Evolutionary conservation across 53 echinoderm and acorn worm genomes (phyloP).

Genomic region (Arbacia lixula): DNA sequence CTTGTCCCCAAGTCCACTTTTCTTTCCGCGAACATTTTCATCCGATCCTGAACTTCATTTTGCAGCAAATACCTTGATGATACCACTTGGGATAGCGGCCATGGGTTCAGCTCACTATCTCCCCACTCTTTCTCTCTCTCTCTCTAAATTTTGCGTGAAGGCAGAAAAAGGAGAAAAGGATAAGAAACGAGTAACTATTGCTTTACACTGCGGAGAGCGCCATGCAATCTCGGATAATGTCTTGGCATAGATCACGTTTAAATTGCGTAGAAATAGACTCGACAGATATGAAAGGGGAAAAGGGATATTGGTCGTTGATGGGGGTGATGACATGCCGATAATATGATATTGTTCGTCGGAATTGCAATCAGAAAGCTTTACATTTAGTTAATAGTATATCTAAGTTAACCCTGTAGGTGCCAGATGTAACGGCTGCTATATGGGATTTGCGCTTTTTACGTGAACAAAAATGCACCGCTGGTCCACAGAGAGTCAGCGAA

Average conservation of each 20-base stretch:
- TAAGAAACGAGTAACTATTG: too few relatives aligned
- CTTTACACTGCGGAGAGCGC: too few relatives aligned
- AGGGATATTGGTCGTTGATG: neutral
- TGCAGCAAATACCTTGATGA: neutral
- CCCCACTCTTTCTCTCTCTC: too few relatives aligned
- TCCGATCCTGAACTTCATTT: slow-evolving; percentile 43
- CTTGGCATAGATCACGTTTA: slow-evolving; percentile 9
- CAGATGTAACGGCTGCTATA: too few relatives aligned
- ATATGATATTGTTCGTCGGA: slow-evolving; percentile 1
- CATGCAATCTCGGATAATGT: slow-evolving; percentile 8
- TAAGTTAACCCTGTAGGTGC: too few relatives aligned
- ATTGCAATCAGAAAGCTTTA: too few relatives aligned
- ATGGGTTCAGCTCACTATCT: neutral
- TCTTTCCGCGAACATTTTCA: neutral
- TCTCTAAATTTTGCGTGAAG: too few relatives aligned
- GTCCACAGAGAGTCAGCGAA: too few relatives aligned
- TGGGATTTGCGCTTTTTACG: too few relatives aligned
- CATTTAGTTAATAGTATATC: too few relatives aligned
- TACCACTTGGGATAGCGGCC: slow-evolving; percentile 3
- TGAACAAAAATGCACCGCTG: too few relatives aligned
- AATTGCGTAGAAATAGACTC: neutral
- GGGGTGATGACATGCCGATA: slow-evolving; percentile 19
- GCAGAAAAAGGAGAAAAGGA: too few relatives aligned
- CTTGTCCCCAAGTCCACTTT: slow-evolving; percentile 5
- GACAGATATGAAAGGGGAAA: neutral